Percentiles rank a stretch among this genome's conserved stretches.
These are phyloP conservation scores for Ichneumoninae sp. DNA, from an alignment of 2,888 invertebrate genomes.

Conservation along the genomic window DNA sequence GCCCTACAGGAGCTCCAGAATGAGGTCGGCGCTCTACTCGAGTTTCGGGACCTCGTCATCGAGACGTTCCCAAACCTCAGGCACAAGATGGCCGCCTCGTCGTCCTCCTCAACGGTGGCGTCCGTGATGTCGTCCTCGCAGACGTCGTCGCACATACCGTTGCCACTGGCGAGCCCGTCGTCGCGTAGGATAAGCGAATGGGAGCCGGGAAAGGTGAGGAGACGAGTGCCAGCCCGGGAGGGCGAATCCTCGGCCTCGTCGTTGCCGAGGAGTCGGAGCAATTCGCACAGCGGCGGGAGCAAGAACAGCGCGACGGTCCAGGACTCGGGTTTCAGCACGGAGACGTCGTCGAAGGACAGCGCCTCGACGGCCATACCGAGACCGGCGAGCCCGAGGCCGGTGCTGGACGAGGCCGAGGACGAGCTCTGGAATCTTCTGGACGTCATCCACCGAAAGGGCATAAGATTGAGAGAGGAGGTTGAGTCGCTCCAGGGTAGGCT, in stretches of 20 bases:
- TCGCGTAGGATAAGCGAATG: constrained; percentile 87
- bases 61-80: constrained; percentile 96
- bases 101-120: constrained; percentile 82
- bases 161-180: constrained; percentile 82
- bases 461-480: constrained; percentile 89
- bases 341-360: constrained; percentile 92
- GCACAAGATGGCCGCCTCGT: constrained; percentile 92
- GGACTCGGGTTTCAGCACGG: constrained; percentile 96
- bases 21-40: constrained; percentile 95
- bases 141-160: constrained; percentile 81
- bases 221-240: constrained; percentile 85
- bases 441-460: constrained; percentile 92
- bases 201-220: constrained; percentile 92
- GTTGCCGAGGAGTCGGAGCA: constrained; percentile 88
- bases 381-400: constrained; percentile 81
- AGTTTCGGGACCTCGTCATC: constrained; percentile 97
- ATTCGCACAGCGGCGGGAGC: constrained; percentile 87
- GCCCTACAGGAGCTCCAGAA: constrained; percentile 96
- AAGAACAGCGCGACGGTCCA: constrained; percentile 89
- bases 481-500: constrained; percentile 87
- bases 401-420: constrained; percentile 88
- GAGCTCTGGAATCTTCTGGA: constrained; percentile 94
- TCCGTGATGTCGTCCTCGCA: constrained; percentile 86
- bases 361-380: constrained; percentile 87
- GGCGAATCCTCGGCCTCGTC: constrained; percentile 80